phyloP scores from a whole-genome alignment of 2,797 vertebrate species.

The Poeciliopsis paucimaculata region DNA sequence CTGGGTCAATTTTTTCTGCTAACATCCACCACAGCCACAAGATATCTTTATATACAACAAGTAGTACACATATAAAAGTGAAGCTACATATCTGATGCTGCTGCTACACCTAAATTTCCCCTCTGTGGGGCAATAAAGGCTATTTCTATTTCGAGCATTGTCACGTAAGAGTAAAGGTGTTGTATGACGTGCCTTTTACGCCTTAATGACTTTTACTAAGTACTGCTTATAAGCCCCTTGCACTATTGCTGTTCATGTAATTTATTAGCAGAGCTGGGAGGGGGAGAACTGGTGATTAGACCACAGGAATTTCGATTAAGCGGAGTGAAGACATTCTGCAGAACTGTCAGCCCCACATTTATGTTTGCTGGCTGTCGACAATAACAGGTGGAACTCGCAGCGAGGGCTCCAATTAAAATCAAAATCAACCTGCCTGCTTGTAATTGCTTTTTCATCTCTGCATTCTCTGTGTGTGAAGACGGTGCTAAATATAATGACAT shows the following conservation, averaged over 20 bases:
- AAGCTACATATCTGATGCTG: too few species aligned
- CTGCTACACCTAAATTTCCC: too few species aligned
- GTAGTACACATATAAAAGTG: too few species aligned
- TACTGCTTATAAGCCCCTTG: conserved; percentile 34
- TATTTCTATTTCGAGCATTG: background rate
- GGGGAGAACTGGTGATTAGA: conserved; percentile 46
- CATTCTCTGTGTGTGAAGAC: conserved; percentile 24
- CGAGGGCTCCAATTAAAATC: conserved; percentile 73
- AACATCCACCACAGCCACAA: conserved; percentile 3
- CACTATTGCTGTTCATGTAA: conserved; percentile 55
- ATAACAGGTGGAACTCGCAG: conserved; percentile 77
- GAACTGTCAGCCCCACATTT: conserved; percentile 55
- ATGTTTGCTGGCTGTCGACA: conserved; percentile 66
- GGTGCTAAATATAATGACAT: conserved; percentile 50
- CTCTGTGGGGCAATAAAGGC: too few species aligned
- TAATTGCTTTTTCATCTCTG: conserved; percentile 71
- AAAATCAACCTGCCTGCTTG: conserved; percentile 69
- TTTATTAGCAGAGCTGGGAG: conserved; percentile 51
- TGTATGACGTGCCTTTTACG: conserved; percentile 23
- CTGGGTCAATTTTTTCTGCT: background rate
- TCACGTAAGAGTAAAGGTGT: background rate
- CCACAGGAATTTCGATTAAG: conserved; percentile 44
- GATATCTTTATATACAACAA: background rate
- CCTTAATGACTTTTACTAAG: conserved; percentile 44
- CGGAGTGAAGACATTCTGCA: conserved; percentile 39